These are phyloP conservation scores for Chymomyza procnemis DNA, from an alignment of 2,888 invertebrate species.

Conservation along the genomic window DNA sequence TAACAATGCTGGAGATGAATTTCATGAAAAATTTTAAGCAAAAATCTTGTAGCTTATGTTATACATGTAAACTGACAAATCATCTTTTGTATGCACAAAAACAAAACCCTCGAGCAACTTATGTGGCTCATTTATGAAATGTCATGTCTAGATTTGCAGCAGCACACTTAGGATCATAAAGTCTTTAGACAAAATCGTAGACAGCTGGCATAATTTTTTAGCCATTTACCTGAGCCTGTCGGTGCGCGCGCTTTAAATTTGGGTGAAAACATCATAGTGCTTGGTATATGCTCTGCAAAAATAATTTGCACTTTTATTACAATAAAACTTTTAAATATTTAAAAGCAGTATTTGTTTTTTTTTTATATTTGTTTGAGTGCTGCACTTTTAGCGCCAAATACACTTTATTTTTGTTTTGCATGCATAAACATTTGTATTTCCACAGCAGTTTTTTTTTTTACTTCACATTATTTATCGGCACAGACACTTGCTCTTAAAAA, in stretches of 20 bases:
- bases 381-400: not conserved
- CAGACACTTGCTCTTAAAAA: slow-evolving; percentile 17
- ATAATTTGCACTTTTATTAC: slow-evolving; percentile 11
- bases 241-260: slow-evolving; percentile 90
- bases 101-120: slow-evolving; percentile 46
- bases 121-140: slow-evolving; percentile 41
- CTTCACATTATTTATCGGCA: slow-evolving; percentile 5
- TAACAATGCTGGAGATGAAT: not conserved
- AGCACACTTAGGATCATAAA: not conserved
- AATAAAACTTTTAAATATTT: slow-evolving; percentile 5
- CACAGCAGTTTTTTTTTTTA: slow-evolving; percentile 10
- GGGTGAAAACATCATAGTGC: slow-evolving; percentile 83
- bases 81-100: not conserved
- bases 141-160: slow-evolving; percentile 5
- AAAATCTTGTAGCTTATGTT: not conserved
- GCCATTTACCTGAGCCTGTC: slow-evolving; percentile 76
- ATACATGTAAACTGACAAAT: not conserved
- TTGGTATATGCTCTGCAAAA: slow-evolving; percentile 59
- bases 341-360: not conserved
- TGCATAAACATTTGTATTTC: not conserved
- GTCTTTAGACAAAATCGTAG: not conserved
- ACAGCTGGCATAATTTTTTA: slow-evolving; percentile 17
- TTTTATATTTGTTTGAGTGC: not conserved
- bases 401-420: not conserved
- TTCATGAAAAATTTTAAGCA: not conserved